These are phyloP conservation scores for Charina bottae DNA, from an alignment of 2,113 vertebrate genomes.

Conservation along the genomic window DNA sequence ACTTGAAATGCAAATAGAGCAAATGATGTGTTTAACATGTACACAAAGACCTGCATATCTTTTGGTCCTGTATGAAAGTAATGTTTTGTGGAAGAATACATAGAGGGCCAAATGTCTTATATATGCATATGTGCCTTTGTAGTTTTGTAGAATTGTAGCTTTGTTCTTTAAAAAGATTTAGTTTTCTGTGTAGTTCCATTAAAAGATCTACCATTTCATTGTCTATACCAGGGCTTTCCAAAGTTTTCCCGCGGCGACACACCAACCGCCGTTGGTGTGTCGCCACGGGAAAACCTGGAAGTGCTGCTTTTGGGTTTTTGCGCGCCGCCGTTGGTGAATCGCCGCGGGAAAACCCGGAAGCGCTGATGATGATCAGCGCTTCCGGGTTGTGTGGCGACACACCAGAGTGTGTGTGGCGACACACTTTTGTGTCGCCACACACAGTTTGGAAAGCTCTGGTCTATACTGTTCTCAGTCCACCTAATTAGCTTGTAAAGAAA, in stretches of 20 bases:
- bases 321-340: too few relatives aligned
- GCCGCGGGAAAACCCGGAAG: too few relatives aligned
- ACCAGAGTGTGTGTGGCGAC: too few relatives aligned
- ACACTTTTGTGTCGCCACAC: too few relatives aligned
- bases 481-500: background rate
- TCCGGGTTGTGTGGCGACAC: too few relatives aligned
- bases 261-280: too few relatives aligned
- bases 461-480: background rate
- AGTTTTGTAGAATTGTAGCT: background rate
- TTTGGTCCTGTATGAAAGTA: background rate
- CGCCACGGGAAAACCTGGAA: too few relatives aligned
- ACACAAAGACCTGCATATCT: background rate
- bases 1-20: background rate
- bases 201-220: constrained; percentile 8
- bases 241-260: too few relatives aligned
- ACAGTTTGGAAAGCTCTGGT: too few relatives aligned
- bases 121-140: background rate
- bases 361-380: too few relatives aligned
- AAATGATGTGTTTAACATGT: background rate
- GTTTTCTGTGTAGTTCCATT: background rate
- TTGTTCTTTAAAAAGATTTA: constrained; percentile 11
- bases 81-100: background rate
- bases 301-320: too few relatives aligned
- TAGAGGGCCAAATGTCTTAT: background rate
- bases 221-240: too few relatives aligned